Conservation (phyloP, 2,888 invertebrate genomes). For the Leuctra nigra region DNA sequence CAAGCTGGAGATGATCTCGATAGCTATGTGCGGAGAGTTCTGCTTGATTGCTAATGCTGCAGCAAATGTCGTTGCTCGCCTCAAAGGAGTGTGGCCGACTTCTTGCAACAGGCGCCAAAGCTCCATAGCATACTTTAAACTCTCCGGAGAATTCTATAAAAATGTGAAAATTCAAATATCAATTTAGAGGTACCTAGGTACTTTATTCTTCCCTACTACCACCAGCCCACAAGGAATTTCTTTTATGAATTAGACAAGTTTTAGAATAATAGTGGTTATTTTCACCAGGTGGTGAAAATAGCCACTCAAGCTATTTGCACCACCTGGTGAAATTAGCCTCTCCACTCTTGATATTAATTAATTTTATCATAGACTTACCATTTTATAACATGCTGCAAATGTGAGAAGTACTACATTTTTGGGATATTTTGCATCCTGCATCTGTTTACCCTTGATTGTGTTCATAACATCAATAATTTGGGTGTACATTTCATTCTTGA, state of each 20-base stretch:
- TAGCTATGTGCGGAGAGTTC: constrained; percentile 55
- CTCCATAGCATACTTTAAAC: constrained; percentile 55
- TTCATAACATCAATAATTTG: constrained; percentile 59
- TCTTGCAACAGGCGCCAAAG: constrained; percentile 53
- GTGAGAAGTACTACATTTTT: constrained; percentile 59
- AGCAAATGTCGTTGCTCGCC: constrained; percentile 56
- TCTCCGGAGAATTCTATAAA: constrained; percentile 62
- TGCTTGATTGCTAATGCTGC: constrained; percentile 62
- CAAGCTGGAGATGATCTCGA: constrained; percentile 55
- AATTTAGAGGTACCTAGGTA: too few species aligned
- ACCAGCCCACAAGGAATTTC: too few species aligned
- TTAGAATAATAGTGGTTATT: not conserved
- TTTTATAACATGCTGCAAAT: constrained; percentile 65
- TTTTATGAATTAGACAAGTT: not conserved
- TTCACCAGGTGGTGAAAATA: too few species aligned
- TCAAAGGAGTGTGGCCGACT: constrained; percentile 50
- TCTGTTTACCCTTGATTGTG: constrained; percentile 51
- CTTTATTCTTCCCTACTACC: too few species aligned
- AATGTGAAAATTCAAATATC: constrained; percentile 19
- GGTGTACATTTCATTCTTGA: constrained; percentile 57
- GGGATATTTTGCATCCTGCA: constrained; percentile 59
- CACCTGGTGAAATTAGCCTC: too few species aligned
- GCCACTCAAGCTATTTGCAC: too few species aligned
- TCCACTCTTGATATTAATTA: too few species aligned
- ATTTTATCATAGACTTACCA: constrained; percentile 46